Evolutionary conservation across 2,888 invertebrate genomes (phyloP).

Genomic region (Temnothorax rugatulus): DNA sequence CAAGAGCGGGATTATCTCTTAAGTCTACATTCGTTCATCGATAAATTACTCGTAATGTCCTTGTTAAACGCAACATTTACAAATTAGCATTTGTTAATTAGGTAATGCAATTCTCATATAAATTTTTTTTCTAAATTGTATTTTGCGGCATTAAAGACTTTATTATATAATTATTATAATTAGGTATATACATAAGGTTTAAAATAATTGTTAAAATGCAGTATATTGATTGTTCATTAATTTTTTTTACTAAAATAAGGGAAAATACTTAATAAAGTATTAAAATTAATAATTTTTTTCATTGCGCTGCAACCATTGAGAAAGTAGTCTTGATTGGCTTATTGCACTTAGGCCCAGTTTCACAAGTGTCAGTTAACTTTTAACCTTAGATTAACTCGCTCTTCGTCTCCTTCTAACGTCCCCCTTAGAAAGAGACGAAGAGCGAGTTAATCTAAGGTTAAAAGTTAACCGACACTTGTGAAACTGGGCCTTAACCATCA

Average conservation of each 20-base stretch:
- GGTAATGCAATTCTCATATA: background rate
- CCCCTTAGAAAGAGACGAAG: too few relatives aligned
- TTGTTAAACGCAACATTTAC: background rate
- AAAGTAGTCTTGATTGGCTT: background rate
- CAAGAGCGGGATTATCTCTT: slow-evolving; percentile 17
- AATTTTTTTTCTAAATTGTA: background rate
- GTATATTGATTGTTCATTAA: background rate
- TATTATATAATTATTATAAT: slow-evolving; percentile 21
- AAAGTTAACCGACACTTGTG: too few relatives aligned
- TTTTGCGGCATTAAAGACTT: background rate
- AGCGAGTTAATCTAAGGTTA: too few relatives aligned
- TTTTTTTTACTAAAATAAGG: background rate
- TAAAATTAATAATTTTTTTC: background rate
- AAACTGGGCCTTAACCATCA: too few relatives aligned
- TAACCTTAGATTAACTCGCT: too few relatives aligned
- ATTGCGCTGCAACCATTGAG: background rate
- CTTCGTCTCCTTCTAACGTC: too few relatives aligned
- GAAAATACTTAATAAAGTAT: background rate
- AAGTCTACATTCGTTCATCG: slow-evolving; percentile 1
- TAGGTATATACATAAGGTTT: background rate
- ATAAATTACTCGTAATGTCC: background rate
- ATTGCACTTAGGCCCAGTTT: background rate
- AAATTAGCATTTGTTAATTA: background rate
- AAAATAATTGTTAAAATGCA: background rate
- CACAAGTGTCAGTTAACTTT: too few relatives aligned